Percentiles rank a stretch among this genome's conserved stretches.
Evolutionary conservation across 2,888 invertebrate genomes (phyloP).

Genomic region (Andrena praecox): DNA sequence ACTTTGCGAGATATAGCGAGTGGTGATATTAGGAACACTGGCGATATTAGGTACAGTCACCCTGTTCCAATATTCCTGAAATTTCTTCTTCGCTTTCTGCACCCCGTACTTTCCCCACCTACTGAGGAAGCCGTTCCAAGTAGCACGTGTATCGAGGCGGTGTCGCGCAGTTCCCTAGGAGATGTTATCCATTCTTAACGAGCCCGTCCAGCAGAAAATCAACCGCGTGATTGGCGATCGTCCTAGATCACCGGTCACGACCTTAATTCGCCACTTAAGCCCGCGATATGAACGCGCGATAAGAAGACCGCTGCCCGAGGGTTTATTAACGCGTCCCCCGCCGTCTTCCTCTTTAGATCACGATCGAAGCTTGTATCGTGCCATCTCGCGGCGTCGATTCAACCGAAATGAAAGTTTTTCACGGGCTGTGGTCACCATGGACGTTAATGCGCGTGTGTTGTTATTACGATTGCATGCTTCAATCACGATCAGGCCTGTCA

Average conservation of each 20-base stretch:
- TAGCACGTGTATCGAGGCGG: constrained; percentile 26
- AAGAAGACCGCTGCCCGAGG: constrained; percentile 38
- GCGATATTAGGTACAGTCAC: too few species aligned
- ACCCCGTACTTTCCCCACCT: too few species aligned
- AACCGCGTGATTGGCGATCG: constrained; percentile 56
- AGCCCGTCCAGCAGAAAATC: constrained; percentile 52
- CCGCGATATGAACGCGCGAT: constrained; percentile 58
- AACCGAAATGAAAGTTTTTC: constrained; percentile 14
- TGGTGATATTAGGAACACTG: too few species aligned
- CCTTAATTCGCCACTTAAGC: constrained; percentile 67
- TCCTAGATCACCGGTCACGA: constrained; percentile 64
- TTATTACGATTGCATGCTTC: background rate
- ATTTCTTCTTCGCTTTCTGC: too few species aligned
- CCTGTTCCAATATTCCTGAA: too few species aligned
- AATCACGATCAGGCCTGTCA: background rate
- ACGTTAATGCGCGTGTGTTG: constrained; percentile 11
- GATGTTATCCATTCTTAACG: constrained; percentile 65
- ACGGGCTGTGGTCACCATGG: background rate
- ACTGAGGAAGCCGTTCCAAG: background rate
- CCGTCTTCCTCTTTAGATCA: constrained; percentile 29
- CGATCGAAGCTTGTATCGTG: constrained; percentile 25
- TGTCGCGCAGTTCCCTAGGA: constrained; percentile 42
- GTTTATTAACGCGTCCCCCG: constrained; percentile 52
- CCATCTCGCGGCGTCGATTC: background rate
- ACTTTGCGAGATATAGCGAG: too few species aligned